Base-by-base conservation (phyloP, 1,140 invertebrate genomes). In the Scaptomyza graminum region DNA sequence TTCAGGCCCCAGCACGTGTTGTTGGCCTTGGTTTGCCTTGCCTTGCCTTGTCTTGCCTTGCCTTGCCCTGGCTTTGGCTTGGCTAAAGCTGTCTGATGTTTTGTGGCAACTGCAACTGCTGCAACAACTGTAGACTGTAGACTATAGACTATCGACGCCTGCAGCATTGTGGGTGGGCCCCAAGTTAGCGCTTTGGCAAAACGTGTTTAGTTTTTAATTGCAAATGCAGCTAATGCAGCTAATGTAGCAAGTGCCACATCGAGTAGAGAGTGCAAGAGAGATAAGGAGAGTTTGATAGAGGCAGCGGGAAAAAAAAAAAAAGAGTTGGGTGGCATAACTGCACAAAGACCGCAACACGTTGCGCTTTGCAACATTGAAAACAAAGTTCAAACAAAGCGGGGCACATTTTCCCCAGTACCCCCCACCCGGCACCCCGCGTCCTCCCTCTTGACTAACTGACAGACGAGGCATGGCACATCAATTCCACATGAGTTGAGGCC, bases 161-260 rank as follows among this genome's bases (percentile, higher is more conserved):
- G 50, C 56, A 59, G 71, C 81, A 47, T 44, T 57, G 82, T 87
- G 83, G 82, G 82, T 87, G 82, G 82, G 83, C 82, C 82, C 41
- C 31, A 16, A 22, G 34, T 47, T 41, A 57, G 15, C 54, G 37
- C 8, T 34, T 66, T 52, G 56, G 41, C 47, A 66, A 83, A 83
- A 87, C 83, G 83, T 87, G 83, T 83, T 87, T 87, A 75, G 83
- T 80, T 88, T 87, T 87, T 87, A 87, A 87, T 87, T 87, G 83
- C 83, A 87, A 87, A 88, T 88, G 37, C 87, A 82, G 74, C 72
- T 76, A 82, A 34, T 22, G 18, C 18, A 22, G 18, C 18, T 22
- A 22, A 76, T 74, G 67, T 12, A n/a, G 54, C 59, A 68, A 50
- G 61, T 54, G 50, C 18, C 31, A 22, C 4, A 3, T 3, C 2